phyloP scores from a whole-genome alignment of 2,797 vertebrate species.

The Mormyrus proboscirostris region DNA sequence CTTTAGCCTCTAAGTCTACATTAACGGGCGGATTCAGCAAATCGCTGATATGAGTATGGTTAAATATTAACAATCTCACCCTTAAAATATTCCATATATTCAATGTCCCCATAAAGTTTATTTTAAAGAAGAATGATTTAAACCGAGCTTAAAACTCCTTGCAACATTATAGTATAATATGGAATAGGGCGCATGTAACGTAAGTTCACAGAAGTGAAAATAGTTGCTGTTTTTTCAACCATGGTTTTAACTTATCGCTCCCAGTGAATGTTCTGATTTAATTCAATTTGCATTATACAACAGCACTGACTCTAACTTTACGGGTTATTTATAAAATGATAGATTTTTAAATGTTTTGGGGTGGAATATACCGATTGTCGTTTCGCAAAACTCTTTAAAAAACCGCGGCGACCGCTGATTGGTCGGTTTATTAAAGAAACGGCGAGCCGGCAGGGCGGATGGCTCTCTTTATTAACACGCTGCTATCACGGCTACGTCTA shows the following conservation, averaged over 20 bases:
- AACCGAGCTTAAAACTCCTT: neutral
- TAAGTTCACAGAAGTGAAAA: neutral
- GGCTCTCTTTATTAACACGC: neutral
- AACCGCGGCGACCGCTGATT: neutral
- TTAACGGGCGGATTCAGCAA: conserved; percentile 33
- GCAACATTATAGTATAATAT: neutral
- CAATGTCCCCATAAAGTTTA: neutral
- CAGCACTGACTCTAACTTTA: neutral
- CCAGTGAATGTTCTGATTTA: neutral
- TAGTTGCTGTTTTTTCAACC: neutral
- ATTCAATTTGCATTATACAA: neutral
- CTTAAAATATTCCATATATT: neutral
- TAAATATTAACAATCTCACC: conserved; percentile 51
- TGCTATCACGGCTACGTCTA: neutral
- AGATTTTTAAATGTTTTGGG: neutral
- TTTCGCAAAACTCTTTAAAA: neutral
- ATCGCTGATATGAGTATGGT: conserved; percentile 28
- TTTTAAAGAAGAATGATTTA: neutral
- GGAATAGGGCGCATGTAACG: neutral
- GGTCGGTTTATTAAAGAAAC: conserved; percentile 1
- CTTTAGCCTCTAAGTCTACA: conserved; percentile 39
- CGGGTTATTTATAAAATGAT: neutral
- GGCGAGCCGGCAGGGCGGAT: neutral
- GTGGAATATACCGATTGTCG: neutral
- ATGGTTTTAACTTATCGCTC: neutral